Evolutionary conservation across 2,888 invertebrate species (phyloP).

Genomic region (Cancer borealis): DNA sequence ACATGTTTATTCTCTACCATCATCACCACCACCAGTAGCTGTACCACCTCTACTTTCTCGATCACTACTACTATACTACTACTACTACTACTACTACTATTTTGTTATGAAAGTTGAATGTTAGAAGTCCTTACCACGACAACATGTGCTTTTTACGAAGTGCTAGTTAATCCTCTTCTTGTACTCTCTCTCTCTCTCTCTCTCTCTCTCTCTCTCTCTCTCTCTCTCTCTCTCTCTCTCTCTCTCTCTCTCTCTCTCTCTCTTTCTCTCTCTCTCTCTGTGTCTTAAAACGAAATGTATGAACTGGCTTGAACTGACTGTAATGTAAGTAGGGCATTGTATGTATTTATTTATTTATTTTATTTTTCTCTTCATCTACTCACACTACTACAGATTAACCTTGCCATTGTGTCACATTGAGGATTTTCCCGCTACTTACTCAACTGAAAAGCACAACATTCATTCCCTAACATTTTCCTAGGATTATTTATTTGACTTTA

Average conservation of each 20-base stretch:
- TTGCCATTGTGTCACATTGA: neutral
- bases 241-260: neutral
- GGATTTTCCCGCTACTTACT: neutral
- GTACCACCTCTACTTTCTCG: neutral
- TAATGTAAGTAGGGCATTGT: neutral
- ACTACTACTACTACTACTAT: neutral
- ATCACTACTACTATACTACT: neutral
- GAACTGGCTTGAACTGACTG: neutral
- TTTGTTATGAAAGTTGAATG: neutral
- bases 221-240: too few species aligned
- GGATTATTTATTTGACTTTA: neutral
- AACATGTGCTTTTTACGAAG: neutral
- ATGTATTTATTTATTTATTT: neutral
- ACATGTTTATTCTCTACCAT: neutral
- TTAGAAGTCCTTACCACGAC: neutral
- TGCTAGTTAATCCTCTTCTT: neutral
- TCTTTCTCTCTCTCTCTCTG: neutral
- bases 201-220: neutral
- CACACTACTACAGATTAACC: neutral
- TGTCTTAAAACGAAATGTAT: neutral
- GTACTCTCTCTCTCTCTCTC: neutral
- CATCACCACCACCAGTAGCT: neutral
- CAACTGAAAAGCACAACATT: neutral
- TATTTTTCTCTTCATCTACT: neutral
- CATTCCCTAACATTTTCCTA: neutral